A percentile compares a stretch with the other conserved stretches of the same genome.
phyloP scores from a whole-genome alignment of 2,888 invertebrate species.

The Oxystoma pomonae region DNA sequence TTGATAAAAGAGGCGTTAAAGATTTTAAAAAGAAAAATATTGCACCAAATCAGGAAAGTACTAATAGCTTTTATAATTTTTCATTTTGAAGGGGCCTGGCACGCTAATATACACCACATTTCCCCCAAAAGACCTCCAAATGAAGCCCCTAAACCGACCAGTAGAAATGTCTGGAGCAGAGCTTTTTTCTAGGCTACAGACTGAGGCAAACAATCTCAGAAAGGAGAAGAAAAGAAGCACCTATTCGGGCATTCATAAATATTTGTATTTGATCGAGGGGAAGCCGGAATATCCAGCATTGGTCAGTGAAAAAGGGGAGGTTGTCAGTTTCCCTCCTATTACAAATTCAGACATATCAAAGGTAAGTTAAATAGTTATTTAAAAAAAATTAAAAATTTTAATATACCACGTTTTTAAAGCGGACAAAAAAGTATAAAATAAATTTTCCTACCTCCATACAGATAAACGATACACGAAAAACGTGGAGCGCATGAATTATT shows the following conservation, averaged over 20 bases:
- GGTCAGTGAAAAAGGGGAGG: conserved; percentile 57
- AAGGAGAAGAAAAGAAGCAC: conserved; percentile 81
- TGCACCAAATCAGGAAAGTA: too few species aligned
- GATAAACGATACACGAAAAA: too few species aligned
- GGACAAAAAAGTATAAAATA: too few species aligned
- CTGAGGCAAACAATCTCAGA: conserved; percentile 73
- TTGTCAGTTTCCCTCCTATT: conserved; percentile 83
- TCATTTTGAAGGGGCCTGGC: conserved; percentile 46
- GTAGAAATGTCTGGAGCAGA: conserved; percentile 61
- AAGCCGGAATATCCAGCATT: conserved; percentile 71
- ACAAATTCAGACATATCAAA: conserved; percentile 80
- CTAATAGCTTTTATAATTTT: too few species aligned
- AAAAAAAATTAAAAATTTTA: too few species aligned
- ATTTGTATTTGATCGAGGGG: conserved; percentile 72
- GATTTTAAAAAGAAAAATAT: too few species aligned
- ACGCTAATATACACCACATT: conserved; percentile 65
- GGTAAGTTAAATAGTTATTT: conserved; percentile 45
- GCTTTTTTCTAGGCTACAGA: conserved; percentile 63
- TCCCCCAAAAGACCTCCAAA: conserved; percentile 58
- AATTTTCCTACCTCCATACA: too few species aligned
- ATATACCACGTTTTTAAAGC: too few species aligned
- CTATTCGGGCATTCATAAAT: conserved; percentile 81
- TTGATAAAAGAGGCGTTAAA: too few species aligned
- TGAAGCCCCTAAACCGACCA: conserved; percentile 62
- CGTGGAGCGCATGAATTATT: too few species aligned